Evolutionary conservation across 2,797 vertebrate species (phyloP).

Genomic region (Falco cherrug): DNA sequence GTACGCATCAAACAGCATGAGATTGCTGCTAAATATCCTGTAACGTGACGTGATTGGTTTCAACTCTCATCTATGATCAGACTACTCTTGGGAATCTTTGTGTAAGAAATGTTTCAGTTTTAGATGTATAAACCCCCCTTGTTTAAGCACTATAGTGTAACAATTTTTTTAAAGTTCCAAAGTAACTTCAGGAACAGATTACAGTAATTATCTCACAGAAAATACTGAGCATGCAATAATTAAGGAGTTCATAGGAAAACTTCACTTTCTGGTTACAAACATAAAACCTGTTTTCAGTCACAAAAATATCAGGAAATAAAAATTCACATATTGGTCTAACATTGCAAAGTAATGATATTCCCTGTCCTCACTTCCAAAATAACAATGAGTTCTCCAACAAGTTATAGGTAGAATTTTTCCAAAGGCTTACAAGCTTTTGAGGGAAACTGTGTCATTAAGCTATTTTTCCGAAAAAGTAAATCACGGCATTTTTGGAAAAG

Average conservation of each 20-base stretch:
- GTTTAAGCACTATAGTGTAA: not conserved
- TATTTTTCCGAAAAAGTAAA: rapidly evolving
- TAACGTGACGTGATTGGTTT: not conserved
- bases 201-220: not conserved
- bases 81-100: not conserved
- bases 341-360: not conserved
- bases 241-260: not conserved
- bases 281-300: not conserved
- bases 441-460: not conserved
- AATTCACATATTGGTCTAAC: not conserved
- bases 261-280: not conserved
- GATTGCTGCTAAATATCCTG: not conserved
- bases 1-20: not conserved
- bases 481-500: not conserved
- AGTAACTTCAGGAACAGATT: not conserved
- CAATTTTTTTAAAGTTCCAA: rapidly evolving
- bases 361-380: not conserved
- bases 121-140: not conserved
- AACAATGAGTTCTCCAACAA: not conserved
- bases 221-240: not conserved
- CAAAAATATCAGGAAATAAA: not conserved
- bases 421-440: not conserved
- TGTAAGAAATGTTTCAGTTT: not conserved
- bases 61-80: not conserved
- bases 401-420: not conserved